These are phyloP conservation scores for Orestias chungarensis DNA, from an alignment of 2,797 vertebrate genomes.

Conservation along the genomic window DNA sequence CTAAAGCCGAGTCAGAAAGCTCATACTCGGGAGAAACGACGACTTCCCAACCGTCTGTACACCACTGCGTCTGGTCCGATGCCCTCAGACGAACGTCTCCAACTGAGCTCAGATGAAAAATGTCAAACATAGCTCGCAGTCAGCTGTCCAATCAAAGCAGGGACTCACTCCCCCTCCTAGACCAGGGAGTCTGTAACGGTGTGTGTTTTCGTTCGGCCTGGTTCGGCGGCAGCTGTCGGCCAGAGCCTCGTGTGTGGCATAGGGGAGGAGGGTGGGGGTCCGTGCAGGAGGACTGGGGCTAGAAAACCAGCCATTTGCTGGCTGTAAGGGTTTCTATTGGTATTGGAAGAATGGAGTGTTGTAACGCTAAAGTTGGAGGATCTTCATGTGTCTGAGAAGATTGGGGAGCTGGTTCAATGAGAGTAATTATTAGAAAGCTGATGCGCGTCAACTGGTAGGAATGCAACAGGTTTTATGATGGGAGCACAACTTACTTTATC, in stretches of 20 bases:
- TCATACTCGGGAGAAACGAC: not conserved
- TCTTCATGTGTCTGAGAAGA: constrained; percentile 36
- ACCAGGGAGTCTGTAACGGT: constrained; percentile 66
- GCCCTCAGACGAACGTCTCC: constrained; percentile 53
- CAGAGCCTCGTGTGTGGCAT: constrained; percentile 76
- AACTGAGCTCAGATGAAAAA: constrained; percentile 59
- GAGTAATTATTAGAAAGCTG: constrained; percentile 47
- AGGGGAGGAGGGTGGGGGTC: constrained; percentile 49
- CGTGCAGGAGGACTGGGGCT: constrained; percentile 58
- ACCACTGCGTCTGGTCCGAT: constrained; percentile 2
- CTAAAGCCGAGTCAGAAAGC: not conserved
- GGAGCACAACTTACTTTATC: not conserved
- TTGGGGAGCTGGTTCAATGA: constrained; percentile 24
- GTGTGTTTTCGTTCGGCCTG: constrained; percentile 79
- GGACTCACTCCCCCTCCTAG: constrained; percentile 13
- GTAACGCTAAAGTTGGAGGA: constrained; percentile 44
- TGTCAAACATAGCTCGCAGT: constrained; percentile 67
- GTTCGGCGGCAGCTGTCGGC: constrained; percentile 81
- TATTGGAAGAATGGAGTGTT: constrained; percentile 17
- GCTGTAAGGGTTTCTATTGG: constrained; percentile 54
- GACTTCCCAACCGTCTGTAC: not conserved
- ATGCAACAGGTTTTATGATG: constrained; percentile 38
- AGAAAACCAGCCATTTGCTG: constrained; percentile 77
- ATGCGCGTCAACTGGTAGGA: constrained; percentile 39
- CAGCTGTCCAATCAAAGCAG: constrained; percentile 76